A percentile compares a stretch with the other conserved stretches of the same genome.
Conservation (phyloP, 2,797 vertebrate species). For the Amphiprion clarkii region DNA sequence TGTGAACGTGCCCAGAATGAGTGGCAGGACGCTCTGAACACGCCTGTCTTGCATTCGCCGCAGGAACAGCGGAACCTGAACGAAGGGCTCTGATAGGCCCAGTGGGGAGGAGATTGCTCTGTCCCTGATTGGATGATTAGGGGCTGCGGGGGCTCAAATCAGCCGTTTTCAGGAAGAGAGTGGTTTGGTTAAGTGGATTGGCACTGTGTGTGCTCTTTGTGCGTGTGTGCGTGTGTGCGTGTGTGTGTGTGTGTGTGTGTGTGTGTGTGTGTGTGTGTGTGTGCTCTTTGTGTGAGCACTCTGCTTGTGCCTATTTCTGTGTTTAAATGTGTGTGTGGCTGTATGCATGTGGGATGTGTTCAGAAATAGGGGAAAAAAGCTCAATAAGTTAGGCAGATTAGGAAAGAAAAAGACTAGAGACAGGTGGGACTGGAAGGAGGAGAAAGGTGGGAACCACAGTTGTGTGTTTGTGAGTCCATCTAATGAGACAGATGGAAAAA, state of each 20-base stretch:
- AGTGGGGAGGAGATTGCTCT: conserved; percentile 92
- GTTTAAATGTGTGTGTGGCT: conserved; percentile 47
- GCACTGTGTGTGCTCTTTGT: conserved; percentile 78
- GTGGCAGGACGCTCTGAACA: conserved; percentile 79
- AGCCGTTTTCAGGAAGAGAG: conserved; percentile 90
- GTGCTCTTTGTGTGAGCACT: conserved; percentile 68
- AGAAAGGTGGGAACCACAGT: conserved; percentile 6
- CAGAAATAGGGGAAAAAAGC: conserved; percentile 37
- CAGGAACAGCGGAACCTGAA: conserved; percentile 87
- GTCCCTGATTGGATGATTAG: conserved; percentile 96
- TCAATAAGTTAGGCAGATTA: conserved; percentile 41
- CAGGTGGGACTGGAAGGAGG: background rate
- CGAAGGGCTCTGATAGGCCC: conserved; percentile 87
- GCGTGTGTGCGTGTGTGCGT: conserved; percentile 13
- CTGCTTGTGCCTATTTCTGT: conserved; percentile 47
- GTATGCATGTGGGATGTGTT: conserved; percentile 11
- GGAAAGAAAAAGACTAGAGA: conserved; percentile 19
- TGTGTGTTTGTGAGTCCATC: conserved; percentile 5
- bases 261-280: conserved; percentile 53
- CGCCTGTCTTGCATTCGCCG: conserved; percentile 75
- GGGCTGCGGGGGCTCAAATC: conserved; percentile 94
- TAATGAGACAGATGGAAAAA: conserved; percentile 20
- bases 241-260: conserved; percentile 52
- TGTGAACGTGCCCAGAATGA: conserved; percentile 69
- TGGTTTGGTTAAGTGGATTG: conserved; percentile 92